Evolutionary conservation across 35 echinoderm and acorn worm species (phyloP).

Genomic region (Stichopus chloronotus): DNA sequence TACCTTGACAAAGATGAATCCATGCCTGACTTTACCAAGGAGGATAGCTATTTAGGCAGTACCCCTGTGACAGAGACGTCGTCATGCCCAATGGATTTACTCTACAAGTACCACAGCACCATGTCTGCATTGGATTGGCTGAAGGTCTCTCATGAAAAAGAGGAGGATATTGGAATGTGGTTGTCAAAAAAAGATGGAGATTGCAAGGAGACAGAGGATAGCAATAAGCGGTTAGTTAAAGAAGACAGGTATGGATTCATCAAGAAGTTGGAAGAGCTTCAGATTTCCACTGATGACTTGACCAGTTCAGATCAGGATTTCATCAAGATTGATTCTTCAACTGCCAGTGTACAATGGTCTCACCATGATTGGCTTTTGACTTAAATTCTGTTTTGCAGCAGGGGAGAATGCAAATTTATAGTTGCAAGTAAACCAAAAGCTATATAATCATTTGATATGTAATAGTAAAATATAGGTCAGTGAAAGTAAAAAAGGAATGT

Average conservation of each 20-base stretch:
- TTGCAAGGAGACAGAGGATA: not conserved
- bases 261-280: not conserved
- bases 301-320: not conserved
- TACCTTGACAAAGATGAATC: constrained; percentile 24
- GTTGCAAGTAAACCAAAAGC: too few species aligned
- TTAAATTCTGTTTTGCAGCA: not conserved
- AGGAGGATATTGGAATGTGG: not conserved
- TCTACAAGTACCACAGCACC: constrained; percentile 29
- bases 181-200: constrained; percentile 17
- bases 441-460: too few species aligned
- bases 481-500: too few species aligned
- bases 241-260: not conserved
- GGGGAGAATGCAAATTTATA: too few species aligned
- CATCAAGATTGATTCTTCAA: not conserved
- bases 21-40: not conserved
- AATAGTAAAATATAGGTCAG: too few species aligned
- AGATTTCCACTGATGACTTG: not conserved
- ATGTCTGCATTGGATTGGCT: constrained; percentile 18
- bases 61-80: not conserved
- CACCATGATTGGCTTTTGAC: not conserved
- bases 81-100: not conserved
- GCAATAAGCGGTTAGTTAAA: constrained; percentile 46
- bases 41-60: not conserved
- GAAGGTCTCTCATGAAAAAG: not conserved
- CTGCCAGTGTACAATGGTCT: not conserved